A percentile compares a stretch with the other conserved stretches of the same genome.
Conservation (phyloP, 1,140 invertebrate genomes). For the Drosophila kikkawai region DNA sequence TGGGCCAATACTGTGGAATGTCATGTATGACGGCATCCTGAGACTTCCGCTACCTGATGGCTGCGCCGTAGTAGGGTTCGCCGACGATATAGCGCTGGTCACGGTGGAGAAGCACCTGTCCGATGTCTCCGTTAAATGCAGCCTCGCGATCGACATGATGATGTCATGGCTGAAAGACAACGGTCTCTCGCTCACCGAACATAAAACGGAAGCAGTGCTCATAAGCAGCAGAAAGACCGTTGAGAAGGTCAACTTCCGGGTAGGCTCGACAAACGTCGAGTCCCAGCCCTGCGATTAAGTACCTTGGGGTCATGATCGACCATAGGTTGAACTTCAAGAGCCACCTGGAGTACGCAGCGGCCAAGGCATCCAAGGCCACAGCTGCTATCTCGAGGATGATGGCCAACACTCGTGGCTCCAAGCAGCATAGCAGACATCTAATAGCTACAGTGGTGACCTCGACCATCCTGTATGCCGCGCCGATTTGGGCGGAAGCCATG, state of each 20-base stretch:
- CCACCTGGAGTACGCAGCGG: background rate
- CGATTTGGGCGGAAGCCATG: too few relatives aligned
- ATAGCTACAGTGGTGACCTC: background rate
- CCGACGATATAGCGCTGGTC: too few relatives aligned
- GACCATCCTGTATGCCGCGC: background rate
- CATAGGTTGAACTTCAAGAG: background rate
- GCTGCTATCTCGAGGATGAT: background rate
- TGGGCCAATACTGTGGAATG: too few relatives aligned
- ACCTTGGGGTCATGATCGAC: background rate
- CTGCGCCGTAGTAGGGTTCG: too few relatives aligned
- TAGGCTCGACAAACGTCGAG: too few relatives aligned
- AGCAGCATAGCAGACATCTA: too few relatives aligned
- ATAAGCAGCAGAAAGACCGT: background rate
- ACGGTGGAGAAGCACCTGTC: too few relatives aligned
- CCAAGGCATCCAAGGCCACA: background rate
- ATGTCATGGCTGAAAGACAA: background rate
- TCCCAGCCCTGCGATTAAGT: background rate
- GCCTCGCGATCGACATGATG: background rate
- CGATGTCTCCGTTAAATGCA: background rate
- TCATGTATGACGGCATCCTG: too few relatives aligned
- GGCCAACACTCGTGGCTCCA: background rate
- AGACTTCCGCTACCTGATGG: background rate
- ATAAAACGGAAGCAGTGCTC: too few relatives aligned
- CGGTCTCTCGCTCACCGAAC: background rate
- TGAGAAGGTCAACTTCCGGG: too few relatives aligned